Evolutionary conservation across 2,797 vertebrate species (phyloP).

Genomic region (Nyctalus aviator): DNA sequence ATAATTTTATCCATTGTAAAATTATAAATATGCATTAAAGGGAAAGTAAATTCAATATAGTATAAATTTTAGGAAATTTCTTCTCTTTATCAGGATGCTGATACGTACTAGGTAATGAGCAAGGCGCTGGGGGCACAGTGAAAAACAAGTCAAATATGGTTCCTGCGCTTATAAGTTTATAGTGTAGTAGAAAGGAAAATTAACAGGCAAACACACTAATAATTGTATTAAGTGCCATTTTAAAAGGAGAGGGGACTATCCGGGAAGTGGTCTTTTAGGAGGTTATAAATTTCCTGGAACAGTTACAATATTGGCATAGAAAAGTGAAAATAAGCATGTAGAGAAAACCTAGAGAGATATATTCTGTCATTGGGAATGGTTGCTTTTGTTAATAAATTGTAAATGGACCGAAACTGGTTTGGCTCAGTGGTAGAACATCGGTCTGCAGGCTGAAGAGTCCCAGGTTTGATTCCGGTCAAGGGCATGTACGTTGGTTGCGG

Average conservation of each 20-base stretch:
- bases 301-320: background rate
- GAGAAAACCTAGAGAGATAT: background rate
- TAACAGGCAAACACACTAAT: background rate
- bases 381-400: background rate
- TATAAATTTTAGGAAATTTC: background rate
- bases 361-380: background rate
- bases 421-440: too few relatives aligned
- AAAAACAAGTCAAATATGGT: background rate
- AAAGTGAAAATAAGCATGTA: background rate
- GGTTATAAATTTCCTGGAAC: background rate
- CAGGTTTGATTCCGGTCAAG: too few relatives aligned
- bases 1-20: background rate
- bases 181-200: background rate
- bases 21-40: background rate
- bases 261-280: background rate
- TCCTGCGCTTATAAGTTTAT: background rate
- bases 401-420: background rate
- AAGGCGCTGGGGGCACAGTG: background rate
- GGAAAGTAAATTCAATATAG: slow-evolving; percentile 13
- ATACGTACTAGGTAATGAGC: background rate
- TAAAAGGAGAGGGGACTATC: background rate
- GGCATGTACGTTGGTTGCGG: too few relatives aligned
- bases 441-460: too few relatives aligned
- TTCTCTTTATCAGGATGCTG: background rate
- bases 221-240: background rate